Base-by-base conservation (phyloP, 2,113 vertebrate species). In the Suricata suricatta region DNA sequence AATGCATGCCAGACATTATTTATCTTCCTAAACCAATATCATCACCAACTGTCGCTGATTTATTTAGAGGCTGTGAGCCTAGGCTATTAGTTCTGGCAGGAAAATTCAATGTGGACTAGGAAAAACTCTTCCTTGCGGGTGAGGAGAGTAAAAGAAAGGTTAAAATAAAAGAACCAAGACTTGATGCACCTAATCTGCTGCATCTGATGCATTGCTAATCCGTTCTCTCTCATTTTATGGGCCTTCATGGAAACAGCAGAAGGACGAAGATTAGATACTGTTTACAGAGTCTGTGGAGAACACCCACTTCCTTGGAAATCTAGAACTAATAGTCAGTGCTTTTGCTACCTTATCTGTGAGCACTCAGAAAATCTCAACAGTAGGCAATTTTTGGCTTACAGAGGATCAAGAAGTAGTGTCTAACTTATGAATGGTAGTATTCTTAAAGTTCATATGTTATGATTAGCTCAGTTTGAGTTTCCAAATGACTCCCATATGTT, bases 31-130 rank as follows among this genome's bases (percentile, higher is more conserved):
- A 80, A 84, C 74, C 84, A 94, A 69, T 87, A 96, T 93, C 93
- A 86, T 90, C 44, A 92, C 85, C 90, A 95, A 98, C 54, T 94
- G 71, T 74, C 91, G 19, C 16, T 93, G 14, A 88, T 94, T 96
- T 89, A 96, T 95, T 94, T 86, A 96, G 63, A 95, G 47, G 33
- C 64, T 82, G 44, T 85, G 41, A 95, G 64, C 19, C 92, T 63
- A 66, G 66, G 44, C 71, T 96, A 97, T 86, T 97, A 95, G 74
- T 38, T 94, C 93, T 93, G 92, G 60, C 88, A 94, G 68, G 19
- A 77, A 95, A 97, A 95, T 95, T 96, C 77, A 94, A 50, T 79
- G 68, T 95, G 71, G 14, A 95, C 31, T 17, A 88, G 41, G 64
- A 96, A 83, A 57, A n/a, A 60, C 10, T 47, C 23, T 57, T 63